Evolutionary conservation across 2,888 invertebrate species (phyloP).

Genomic region (Eretmocerus hayati): DNA sequence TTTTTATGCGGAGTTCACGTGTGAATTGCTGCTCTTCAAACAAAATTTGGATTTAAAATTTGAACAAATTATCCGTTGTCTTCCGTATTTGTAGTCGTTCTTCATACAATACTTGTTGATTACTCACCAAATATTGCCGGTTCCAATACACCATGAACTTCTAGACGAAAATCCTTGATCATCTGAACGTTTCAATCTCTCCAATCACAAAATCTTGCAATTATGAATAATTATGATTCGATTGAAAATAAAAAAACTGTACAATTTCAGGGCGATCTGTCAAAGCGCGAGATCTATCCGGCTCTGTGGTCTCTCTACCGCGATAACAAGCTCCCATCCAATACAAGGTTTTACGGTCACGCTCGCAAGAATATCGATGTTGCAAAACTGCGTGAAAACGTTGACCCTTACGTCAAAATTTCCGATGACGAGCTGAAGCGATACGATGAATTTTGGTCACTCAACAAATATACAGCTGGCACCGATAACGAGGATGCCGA

Average conservation of each 20-base stretch:
- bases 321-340: background rate
- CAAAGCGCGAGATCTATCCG: conserved; percentile 13
- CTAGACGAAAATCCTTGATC: too few relatives aligned
- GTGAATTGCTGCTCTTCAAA: too few relatives aligned
- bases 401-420: background rate
- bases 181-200: too few relatives aligned
- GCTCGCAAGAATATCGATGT: background rate
- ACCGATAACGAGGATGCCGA: background rate
- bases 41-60: too few relatives aligned
- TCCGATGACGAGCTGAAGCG: background rate
- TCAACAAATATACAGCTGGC: conserved; percentile 1
- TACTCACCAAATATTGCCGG: too few relatives aligned
- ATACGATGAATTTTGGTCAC: conserved; percentile 14
- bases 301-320: conserved; percentile 14
- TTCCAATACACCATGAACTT: too few relatives aligned
- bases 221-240: too few relatives aligned
- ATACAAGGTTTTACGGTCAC: conserved; percentile 4
- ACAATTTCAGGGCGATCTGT: conserved; percentile 11
- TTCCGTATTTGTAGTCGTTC: too few relatives aligned
- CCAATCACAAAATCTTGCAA: too few relatives aligned
- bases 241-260: background rate
- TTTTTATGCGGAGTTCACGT: too few relatives aligned
- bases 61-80: too few relatives aligned
- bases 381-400: background rate
- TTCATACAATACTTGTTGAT: too few relatives aligned